phyloP scores from a whole-genome alignment of 2,113 vertebrate species.

The Aspidoscelis tigris region DNA sequence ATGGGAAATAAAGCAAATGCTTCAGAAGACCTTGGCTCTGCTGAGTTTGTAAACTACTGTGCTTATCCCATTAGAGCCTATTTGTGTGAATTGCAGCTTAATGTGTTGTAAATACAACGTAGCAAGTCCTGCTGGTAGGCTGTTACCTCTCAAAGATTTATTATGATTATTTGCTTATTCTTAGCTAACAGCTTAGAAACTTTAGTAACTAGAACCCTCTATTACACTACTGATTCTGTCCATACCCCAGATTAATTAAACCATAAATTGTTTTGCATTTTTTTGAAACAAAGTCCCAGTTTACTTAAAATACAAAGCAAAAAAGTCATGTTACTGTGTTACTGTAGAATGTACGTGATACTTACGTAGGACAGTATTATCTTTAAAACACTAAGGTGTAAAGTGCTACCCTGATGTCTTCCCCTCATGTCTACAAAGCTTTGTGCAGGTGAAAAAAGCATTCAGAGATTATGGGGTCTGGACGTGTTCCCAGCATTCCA shows the following conservation, averaged over 20 bases:
- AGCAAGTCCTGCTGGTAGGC: not conserved
- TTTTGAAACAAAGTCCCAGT: conserved; percentile 10
- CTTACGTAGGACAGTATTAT: too few species aligned
- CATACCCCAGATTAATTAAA: not conserved
- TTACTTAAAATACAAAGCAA: not conserved
- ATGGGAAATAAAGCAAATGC: conserved; percentile 2
- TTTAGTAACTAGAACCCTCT: not conserved
- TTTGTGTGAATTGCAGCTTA: not conserved
- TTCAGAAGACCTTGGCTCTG: conserved; percentile 27
- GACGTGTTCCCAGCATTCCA: too few species aligned
- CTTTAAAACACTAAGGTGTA: too few species aligned
- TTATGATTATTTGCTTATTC: not conserved
- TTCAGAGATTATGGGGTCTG: too few species aligned
- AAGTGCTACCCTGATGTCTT: too few species aligned
- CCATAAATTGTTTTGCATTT: not conserved
- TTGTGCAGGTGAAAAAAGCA: too few species aligned
- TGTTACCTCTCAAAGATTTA: conserved; percentile 8
- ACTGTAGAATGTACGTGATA: not conserved
- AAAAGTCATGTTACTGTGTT: not conserved
- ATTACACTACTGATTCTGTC: not conserved
- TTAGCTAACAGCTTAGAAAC: not conserved
- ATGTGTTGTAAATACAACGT: conserved; percentile 4
- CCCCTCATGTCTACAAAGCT: too few species aligned
- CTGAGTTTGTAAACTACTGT: not conserved
- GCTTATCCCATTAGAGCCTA: not conserved